phyloP scores from a whole-genome alignment of 2,888 invertebrate genomes.

The Diabrotica balteata region DNA sequence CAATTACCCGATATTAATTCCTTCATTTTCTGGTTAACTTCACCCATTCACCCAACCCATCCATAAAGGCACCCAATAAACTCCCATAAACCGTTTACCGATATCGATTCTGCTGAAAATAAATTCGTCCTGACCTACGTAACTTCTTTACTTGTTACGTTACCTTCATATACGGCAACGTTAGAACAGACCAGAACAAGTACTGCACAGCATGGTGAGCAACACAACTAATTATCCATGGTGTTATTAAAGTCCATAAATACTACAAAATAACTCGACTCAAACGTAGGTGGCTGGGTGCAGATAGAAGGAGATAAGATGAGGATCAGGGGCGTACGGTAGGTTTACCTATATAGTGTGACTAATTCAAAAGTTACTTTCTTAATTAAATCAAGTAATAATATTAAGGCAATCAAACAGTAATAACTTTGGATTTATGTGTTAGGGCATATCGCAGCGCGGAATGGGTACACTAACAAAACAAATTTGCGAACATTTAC shows the following conservation, averaged over 20 bases:
- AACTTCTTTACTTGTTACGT: conserved; percentile 12
- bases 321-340: conserved; percentile 1
- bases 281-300: conserved; percentile 18
- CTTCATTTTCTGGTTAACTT: no score
- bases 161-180: conserved; percentile 5
- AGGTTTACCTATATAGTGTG: no score
- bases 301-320: conserved; percentile 6
- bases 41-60: no score
- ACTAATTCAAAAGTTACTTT: no score
- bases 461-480: no score
- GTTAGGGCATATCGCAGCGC: no score
- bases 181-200: not conserved
- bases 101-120: not conserved
- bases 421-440: no score
- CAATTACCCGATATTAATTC: no score
- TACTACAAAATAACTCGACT: conserved; percentile 14
- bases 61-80: no score
- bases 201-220: conserved; percentile 5
- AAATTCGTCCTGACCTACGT: conserved; percentile 10
- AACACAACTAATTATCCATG: conserved; percentile 6
- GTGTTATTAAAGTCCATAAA: conserved; percentile 20
- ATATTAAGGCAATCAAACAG: no score
- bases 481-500: no score
- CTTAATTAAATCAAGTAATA: no score
- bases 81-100: not conserved